Percentiles rank a stretch among this genome's conserved stretches.
Conservation (phyloP, 2,888 invertebrate genomes). For the Uropetala carovei region DNA sequence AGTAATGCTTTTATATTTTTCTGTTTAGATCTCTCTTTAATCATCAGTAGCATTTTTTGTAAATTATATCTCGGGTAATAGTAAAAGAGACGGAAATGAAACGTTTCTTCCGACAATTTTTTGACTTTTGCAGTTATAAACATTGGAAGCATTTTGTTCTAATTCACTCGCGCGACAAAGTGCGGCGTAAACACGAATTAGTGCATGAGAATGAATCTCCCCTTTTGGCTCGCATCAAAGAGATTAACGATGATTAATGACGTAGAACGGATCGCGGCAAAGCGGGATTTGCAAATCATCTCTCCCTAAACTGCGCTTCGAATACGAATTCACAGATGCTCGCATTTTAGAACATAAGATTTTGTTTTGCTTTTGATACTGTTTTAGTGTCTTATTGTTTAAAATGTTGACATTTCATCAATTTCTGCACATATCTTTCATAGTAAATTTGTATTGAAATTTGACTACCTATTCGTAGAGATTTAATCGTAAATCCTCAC, state of each 20-base stretch:
- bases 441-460: too few species aligned
- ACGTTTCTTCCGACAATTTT: background rate
- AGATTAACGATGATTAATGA: constrained; percentile 12
- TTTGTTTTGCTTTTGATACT: too few species aligned
- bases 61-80: background rate
- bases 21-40: too few species aligned
- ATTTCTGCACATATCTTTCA: too few species aligned
- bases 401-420: too few species aligned
- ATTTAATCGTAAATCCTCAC: too few species aligned
- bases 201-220: constrained; percentile 21
- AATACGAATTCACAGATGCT: too few species aligned
- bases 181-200: constrained; percentile 30
- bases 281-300: background rate
- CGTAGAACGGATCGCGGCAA: constrained; percentile 12
- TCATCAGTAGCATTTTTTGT: background rate
- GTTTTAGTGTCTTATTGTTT: too few species aligned
- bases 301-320: too few species aligned
- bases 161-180: background rate
- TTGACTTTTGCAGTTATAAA: background rate
- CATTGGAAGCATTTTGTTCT: background rate
- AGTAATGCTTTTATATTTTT: background rate
- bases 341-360: too few species aligned
- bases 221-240: background rate
- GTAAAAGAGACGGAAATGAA: background rate
- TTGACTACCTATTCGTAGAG: too few species aligned